Conservation (phyloP, 2,113 vertebrate genomes). For the Marmota flaviventris region DNA sequence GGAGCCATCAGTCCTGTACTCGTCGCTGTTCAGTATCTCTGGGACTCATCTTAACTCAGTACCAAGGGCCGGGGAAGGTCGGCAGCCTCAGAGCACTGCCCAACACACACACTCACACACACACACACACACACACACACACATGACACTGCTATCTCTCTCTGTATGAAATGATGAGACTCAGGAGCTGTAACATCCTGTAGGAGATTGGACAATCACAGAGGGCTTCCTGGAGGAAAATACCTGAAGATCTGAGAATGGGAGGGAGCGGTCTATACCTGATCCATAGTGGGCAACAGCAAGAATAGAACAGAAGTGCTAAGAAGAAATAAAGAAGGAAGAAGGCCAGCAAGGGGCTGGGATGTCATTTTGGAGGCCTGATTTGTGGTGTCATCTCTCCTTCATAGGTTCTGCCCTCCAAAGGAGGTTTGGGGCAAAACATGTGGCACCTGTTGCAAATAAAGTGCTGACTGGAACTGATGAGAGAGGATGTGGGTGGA, state of each 20-base stretch:
- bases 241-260: background rate
- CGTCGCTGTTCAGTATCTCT: background rate
- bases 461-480: background rate
- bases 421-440: background rate
- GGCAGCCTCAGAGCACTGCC: background rate
- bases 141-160: too few relatives aligned
- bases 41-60: background rate
- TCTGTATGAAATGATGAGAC: background rate
- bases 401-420: background rate
- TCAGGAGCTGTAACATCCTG: background rate
- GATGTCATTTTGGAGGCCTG: background rate
- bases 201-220: background rate
- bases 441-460: background rate
- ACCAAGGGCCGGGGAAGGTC: background rate
- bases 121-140: background rate
- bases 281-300: background rate
- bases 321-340: background rate
- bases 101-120: background rate
- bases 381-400: background rate
- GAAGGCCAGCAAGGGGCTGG: background rate
- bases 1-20: constrained; percentile 25
- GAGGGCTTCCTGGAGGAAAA: constrained; percentile 56
- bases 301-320: background rate
- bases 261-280: background rate
- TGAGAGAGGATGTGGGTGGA: background rate